These are phyloP conservation scores for Zosterops lateralis DNA, from an alignment of 2,113 vertebrate genomes.

Conservation along the genomic window DNA sequence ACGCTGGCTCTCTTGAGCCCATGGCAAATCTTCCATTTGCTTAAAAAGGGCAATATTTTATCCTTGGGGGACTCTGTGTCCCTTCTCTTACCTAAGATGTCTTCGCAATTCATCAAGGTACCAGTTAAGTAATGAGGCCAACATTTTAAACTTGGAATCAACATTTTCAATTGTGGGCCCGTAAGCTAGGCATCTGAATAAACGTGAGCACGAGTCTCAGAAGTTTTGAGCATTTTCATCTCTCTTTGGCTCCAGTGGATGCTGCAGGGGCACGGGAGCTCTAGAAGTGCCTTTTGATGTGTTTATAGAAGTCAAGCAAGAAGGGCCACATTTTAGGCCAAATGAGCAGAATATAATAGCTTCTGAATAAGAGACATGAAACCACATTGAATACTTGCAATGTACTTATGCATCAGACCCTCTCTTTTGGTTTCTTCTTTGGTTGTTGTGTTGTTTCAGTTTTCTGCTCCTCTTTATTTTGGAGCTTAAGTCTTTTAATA, in stretches of 20 bases:
- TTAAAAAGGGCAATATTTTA: conserved; percentile 33
- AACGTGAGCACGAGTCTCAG: background rate
- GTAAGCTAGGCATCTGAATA: conserved; percentile 24
- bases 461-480: conserved; percentile 61
- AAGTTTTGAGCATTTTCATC: conserved; percentile 31
- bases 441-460: conserved; percentile 58
- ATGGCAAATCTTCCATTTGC: conserved; percentile 16
- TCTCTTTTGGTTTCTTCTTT: conserved; percentile 55
- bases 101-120: background rate
- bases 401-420: conserved; percentile 57
- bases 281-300: conserved; percentile 34
- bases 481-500: conserved; percentile 62
- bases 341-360: conserved; percentile 32
- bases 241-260: conserved; percentile 40
- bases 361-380: conserved; percentile 34
- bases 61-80: conserved; percentile 4
- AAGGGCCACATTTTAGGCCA: conserved; percentile 30
- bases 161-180: conserved; percentile 20
- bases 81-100: conserved; percentile 26
- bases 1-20: background rate
- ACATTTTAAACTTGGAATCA: conserved; percentile 25
- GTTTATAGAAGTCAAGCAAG: conserved; percentile 35
- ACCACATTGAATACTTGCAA: conserved; percentile 55
- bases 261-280: conserved; percentile 27
- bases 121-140: conserved; percentile 8